Evolutionary conservation across 1,140 invertebrate genomes (phyloP).

Genomic region (Drosophila truncata): DNA sequence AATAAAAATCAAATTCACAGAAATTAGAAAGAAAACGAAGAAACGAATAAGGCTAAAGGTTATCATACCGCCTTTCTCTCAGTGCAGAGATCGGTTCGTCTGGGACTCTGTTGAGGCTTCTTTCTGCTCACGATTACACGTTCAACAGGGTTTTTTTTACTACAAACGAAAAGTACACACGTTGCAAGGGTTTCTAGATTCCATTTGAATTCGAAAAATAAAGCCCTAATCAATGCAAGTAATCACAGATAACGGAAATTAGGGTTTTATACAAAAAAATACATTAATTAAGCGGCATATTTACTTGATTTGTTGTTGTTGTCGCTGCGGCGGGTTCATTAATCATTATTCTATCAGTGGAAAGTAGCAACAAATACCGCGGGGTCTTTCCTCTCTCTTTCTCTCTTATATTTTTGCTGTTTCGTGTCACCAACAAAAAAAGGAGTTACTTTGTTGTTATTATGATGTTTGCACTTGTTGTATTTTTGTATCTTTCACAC

Average conservation of each 20-base stretch:
- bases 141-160: background rate
- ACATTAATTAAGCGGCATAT: slow-evolving; percentile 18
- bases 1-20: background rate
- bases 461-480: slow-evolving; percentile 65
- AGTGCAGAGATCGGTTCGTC: background rate
- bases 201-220: background rate
- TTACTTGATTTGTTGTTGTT: slow-evolving; percentile 33
- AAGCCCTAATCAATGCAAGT: slow-evolving; percentile 5
- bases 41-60: background rate
- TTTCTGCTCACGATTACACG: background rate
- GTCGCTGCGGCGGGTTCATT: slow-evolving; percentile 14
- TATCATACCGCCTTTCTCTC: background rate
- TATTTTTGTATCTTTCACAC: slow-evolving; percentile 44
- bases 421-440: slow-evolving; percentile 13
- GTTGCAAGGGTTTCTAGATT: background rate
- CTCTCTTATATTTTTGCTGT: slow-evolving; percentile 15
- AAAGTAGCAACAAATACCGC: slow-evolving; percentile 24
- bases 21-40: background rate
- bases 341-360: slow-evolving; percentile 34
- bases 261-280: slow-evolving; percentile 1
- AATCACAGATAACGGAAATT: slow-evolving; percentile 15
- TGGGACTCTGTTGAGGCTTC: too few relatives aligned
- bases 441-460: slow-evolving; percentile 16
- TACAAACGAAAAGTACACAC: background rate
- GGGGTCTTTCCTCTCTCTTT: background rate